Evolutionary conservation across 2,113 vertebrate species (phyloP), one percentile per base, ranked within the genome.

Genomic region (Trinectes maculatus): DNA sequence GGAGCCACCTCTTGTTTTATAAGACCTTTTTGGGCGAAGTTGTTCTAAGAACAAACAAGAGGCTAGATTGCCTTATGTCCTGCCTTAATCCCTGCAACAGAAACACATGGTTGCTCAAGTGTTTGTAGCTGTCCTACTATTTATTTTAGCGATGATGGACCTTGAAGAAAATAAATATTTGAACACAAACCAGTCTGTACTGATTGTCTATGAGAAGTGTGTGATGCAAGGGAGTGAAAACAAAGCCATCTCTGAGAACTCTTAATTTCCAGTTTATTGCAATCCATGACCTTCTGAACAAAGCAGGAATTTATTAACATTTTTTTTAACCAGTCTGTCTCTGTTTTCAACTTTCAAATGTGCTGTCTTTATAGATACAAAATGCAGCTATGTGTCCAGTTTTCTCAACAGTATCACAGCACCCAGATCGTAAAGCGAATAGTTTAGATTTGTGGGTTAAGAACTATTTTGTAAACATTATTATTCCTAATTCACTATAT

Each of bases 251-350:
- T 57, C 15, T 40, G 2, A 72, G 79, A 55, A 60, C 22, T 80
- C 56, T 78, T 55, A 31, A 71, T 75, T 85, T 91, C 84, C 85
- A 91, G 86, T 93, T 93, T 93, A 93, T 92, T 93, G 84, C 63
- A 83, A 87, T 89, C 43, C 65, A 73, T 52, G 48, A 78, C 57
- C 63, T 79, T 84, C 44, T 76, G 78, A 57, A 84, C 58, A 89
- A 80, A 84, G 79, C 72, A 81, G 62, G 57, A 72, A 74, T 67
- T 51, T 62, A 55, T 44, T 52, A 71, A 58, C 26, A 58, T 4
- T 68, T 64, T 64, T 71, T 64, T 64, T 71, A 36, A 77, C 22
- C 22, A 52, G 3, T 66, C 28, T 26, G 25, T 61, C 21, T 78
- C 28, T 64, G 26, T 49, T 68, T 74, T 58, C 40, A 7, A 54